Base-by-base conservation (phyloP, 2,113 vertebrate species). In the Phyllopteryx taeniolatus region DNA sequence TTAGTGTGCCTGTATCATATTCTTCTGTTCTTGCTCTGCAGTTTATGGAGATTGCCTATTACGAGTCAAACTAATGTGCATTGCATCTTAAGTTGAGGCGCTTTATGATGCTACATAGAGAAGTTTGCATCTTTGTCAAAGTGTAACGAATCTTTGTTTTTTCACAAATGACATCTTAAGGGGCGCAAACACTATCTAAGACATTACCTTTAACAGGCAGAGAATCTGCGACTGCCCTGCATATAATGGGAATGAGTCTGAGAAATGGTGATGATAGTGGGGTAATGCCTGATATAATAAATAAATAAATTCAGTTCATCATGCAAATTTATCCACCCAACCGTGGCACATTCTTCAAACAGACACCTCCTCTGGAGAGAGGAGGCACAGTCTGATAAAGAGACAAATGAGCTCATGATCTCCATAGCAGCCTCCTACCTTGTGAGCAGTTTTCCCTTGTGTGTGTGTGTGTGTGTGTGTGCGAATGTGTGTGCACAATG, bases 321-420 rank as follows among this genome's bases (percentile, higher is more conserved):
- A 96, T 96, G 95, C 93, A 98, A 97, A 98, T 96, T 92, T 71
- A 73, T 85, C 94, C 94, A 94, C 91, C 92, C 90, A 90, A 93
- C 91, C 89, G 91, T 92, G 88, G 90, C 90, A 93, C 95, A 98
- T 98, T 97, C 94, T 95, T 98, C 96, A 98, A 96, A 96, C 64
- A 88, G 96, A 98, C 95, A 95, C 86, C 93, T 95, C 94, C 94
- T 93, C 94, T 94, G 93, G 94, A 94, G 96, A 90, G 89, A 91
- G 89, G 89, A 94, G 89, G 95, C 94, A 94, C 93, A 90, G 86
- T 91, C 91, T 93, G 94, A 95, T 95, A 96, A 96, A 93, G 93
- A 96, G 95, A 98, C 94, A 96, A 97, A 97, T 82, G 94, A 97
- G 94, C 89, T 87, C 84, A 85, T 91, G 80, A 90, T 91, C 89